Conservation (phyloP, 2,797 vertebrate genomes). For the Sitta carolinensis region DNA sequence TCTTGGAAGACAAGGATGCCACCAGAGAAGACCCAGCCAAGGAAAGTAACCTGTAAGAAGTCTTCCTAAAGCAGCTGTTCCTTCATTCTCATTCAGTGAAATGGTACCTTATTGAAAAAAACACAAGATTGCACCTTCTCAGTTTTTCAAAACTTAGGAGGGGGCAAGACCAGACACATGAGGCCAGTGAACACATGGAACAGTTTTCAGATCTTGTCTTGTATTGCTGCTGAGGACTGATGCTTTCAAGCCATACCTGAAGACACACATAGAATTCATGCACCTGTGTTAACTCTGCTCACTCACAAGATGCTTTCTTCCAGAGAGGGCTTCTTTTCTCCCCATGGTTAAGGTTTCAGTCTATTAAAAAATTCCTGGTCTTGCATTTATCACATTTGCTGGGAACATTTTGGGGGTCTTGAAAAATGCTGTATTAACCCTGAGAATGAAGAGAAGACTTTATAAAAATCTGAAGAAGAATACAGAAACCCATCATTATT, state of each 20-base stretch:
- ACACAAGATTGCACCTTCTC: neutral
- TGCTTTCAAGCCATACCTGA: conserved; percentile 36
- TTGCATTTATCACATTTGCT: neutral
- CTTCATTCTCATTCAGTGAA: neutral
- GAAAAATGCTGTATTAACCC: neutral
- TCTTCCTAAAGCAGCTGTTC: conserved; percentile 9
- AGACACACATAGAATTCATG: neutral
- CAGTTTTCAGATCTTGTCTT: neutral
- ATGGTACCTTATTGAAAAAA: neutral
- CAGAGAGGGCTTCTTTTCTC: neutral
- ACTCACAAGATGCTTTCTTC: neutral
- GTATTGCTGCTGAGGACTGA: neutral
- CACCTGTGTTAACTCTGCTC: neutral
- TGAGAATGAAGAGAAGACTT: neutral
- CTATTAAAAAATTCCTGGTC: neutral
- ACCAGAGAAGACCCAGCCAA: neutral
- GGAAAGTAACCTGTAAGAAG: neutral
- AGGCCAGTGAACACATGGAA: neutral
- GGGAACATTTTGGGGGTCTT: neutral
- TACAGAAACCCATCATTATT: neutral
- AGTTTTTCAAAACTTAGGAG: neutral
- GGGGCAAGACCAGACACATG: neutral
- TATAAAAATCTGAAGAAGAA: neutral
- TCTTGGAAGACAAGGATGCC: neutral
- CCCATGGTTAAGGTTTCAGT: neutral